Evolutionary conservation across 1,140 invertebrate genomes (phyloP), one percentile per base, ranked within the genome.

Genomic region (Cotesia vestalis): DNA sequence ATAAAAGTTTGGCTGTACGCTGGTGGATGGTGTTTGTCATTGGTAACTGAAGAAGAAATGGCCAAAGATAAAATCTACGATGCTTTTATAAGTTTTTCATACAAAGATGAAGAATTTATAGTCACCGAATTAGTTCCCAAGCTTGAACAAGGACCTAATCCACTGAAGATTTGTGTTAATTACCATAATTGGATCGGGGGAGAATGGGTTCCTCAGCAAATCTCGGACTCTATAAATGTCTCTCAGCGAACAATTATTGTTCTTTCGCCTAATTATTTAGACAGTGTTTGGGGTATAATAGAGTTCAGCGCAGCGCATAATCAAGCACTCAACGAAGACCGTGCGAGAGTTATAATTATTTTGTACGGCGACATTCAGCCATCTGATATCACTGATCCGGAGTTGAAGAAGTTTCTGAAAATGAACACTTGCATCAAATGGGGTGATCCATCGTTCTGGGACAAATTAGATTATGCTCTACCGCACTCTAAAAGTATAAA

Each of bases 361-460:
- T 79, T 97, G 0, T 91, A 93, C 71, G 93, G 92, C 1, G 94
- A 95, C 46, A 88, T 94, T 1, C 89, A 90, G 0, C 85, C 90
- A 0, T 86, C 87, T 3, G 88, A 91, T 0, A 85, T 91, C 40
- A 80, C 96, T 60, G 93, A 94, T 72, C 85, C 90, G 1, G 94
- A 96, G 77, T 82, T 97, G 0, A 89, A 91, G 73, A 88, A 91
- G 0, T 96, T 97, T 77, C 80, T 97, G 0, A 90, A 90, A 12
- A 94, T 92, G 78, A 96, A 96, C 81, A 97, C 96, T 0, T 97
- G 96, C 78, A 88, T 97, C 0, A 90, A 93, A 76, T 94, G 92
- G 91, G 92, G 91, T n/a, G 94, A 96, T 80, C 91, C 91, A 4
- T 92, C 91, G 90, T 97, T 97, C 79, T 96, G 94, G 94, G 90